These are phyloP conservation scores for Myopa testacea DNA, from an alignment of 2,888 invertebrate species.

Conservation along the genomic window DNA sequence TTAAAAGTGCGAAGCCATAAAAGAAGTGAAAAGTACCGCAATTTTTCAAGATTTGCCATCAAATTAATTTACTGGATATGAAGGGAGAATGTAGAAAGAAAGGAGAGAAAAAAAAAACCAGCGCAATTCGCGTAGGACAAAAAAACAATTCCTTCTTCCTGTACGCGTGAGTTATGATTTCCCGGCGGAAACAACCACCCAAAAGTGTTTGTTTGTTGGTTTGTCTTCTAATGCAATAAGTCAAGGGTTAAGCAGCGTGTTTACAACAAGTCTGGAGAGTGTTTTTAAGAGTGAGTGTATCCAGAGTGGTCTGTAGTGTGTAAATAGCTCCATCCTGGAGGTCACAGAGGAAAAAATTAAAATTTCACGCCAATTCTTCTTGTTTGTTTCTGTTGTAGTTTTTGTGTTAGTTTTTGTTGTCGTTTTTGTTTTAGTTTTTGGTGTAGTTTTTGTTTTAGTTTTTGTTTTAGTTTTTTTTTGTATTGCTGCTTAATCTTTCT, in stretches of 20 bases:
- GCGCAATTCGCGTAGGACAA: conserved; percentile 11
- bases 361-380: conserved; percentile 67
- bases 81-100: conserved; percentile 40
- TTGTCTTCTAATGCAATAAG: conserved; percentile 59
- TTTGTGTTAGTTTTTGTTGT: conserved; percentile 40
- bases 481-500: conserved; percentile 44
- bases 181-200: conserved; percentile 62
- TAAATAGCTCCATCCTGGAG: neutral
- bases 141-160: conserved; percentile 41
- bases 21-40: conserved; percentile 48
- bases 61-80: conserved; percentile 50
- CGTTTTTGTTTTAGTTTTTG: conserved; percentile 50
- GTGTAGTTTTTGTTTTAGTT: conserved; percentile 30
- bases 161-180: conserved; percentile 63
- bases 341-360: conserved; percentile 52
- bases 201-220: conserved; percentile 46
- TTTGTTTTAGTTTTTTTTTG: conserved; percentile 41
- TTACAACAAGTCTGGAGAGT: conserved; percentile 42
- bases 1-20: conserved; percentile 5
- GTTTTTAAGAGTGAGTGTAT: neutral
- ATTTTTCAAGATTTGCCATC: conserved; percentile 56
- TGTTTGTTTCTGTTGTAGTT: conserved; percentile 29
- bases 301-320: neutral
- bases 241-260: conserved; percentile 61
- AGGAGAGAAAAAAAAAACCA: conserved; percentile 48